These are phyloP conservation scores for Drosophila macrothrix DNA, from an alignment of 2,888 invertebrate species.

Conservation along the genomic window DNA sequence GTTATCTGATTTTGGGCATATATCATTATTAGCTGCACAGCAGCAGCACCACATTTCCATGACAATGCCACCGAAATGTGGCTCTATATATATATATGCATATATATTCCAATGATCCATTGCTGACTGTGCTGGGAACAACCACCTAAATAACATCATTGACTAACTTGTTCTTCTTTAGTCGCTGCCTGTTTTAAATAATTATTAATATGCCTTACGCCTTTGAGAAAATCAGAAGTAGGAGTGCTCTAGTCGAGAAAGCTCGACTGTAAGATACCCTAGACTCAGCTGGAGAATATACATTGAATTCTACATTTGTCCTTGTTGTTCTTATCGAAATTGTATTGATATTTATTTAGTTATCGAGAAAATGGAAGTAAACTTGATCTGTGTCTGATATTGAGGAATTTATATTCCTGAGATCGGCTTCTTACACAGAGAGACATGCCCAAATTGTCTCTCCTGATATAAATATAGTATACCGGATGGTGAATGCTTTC, in stretches of 20 bases:
- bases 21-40: constrained; percentile 65
- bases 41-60: constrained; percentile 63
- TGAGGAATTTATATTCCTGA: not conserved
- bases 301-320: rapidly evolving
- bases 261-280: not conserved
- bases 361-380: not conserved
- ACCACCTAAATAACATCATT: constrained; percentile 57
- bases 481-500: not conserved
- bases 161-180: constrained; percentile 20
- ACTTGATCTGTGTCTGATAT: not conserved
- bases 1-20: constrained; percentile 74
- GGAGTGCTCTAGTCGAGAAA: not conserved
- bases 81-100: not conserved
- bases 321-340: not conserved
- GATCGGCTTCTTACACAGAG: not conserved
- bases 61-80: constrained; percentile 52
- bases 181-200: constrained; percentile 34
- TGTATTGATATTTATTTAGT: not conserved
- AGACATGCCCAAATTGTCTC: too few relatives aligned
- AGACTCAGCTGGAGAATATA: not conserved
- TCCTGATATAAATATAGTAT: not conserved
- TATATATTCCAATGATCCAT: constrained; percentile 52
- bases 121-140: constrained; percentile 60
- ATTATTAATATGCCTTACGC: constrained; percentile 71
- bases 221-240: constrained; percentile 17